Evolutionary conservation across 2,113 vertebrate species (phyloP).

Genomic region (Lasiurus cinereus): DNA sequence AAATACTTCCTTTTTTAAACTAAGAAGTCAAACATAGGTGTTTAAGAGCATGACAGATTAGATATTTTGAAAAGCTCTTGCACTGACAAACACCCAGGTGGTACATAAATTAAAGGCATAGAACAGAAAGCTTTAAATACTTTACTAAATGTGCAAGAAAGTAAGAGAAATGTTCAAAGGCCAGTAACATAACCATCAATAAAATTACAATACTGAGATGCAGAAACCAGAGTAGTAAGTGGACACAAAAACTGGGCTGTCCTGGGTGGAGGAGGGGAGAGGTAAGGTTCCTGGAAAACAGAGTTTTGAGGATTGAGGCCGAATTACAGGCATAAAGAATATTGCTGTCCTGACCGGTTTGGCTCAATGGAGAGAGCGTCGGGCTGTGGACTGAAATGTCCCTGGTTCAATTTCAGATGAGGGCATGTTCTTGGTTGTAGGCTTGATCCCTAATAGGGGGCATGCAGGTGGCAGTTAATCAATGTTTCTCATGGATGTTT

Average conservation of each 20-base stretch:
- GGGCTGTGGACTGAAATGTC: too few species aligned
- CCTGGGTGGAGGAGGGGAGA: not conserved
- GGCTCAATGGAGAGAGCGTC: too few species aligned
- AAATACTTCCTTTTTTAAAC: not conserved
- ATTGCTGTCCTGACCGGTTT: too few species aligned
- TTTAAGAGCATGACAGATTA: not conserved
- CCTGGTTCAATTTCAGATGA: too few species aligned
- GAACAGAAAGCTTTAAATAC: not conserved
- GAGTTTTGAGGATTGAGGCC: not conserved
- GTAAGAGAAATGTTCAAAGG: not conserved
- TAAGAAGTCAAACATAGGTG: not conserved
- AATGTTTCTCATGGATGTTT: too few species aligned
- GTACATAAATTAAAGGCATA: constrained; percentile 8
- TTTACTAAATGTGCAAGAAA: not conserved
- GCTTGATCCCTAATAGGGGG: too few species aligned
- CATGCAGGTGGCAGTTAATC: too few species aligned
- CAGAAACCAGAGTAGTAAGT: not conserved
- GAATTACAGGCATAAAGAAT: not conserved
- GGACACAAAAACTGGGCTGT: not conserved
- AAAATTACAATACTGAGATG: not conserved
- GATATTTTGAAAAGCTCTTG: not conserved
- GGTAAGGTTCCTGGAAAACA: not conserved
- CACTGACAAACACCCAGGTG: not conserved
- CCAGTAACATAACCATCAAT: not conserved
- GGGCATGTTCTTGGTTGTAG: too few species aligned